These are phyloP conservation scores for Climacteris rufus DNA, from an alignment of 2,113 vertebrate genomes.

Conservation along the genomic window DNA sequence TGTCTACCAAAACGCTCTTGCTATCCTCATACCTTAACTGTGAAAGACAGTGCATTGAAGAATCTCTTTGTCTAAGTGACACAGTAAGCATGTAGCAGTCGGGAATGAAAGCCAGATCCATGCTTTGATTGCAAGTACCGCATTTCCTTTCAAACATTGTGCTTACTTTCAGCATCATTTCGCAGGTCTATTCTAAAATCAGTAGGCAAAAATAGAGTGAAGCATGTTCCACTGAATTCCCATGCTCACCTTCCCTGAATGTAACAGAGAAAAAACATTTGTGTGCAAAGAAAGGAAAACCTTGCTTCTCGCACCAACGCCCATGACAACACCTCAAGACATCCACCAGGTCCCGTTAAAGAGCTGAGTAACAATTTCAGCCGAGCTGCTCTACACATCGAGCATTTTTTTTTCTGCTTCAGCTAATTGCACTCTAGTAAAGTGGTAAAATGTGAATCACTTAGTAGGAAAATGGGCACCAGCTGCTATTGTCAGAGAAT, in stretches of 20 bases:
- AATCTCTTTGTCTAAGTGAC: not conserved
- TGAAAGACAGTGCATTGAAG: not conserved
- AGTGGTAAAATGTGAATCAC: slow-evolving; percentile 77
- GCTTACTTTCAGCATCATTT: not conserved
- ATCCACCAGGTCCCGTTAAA: not conserved
- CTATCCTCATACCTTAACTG: not conserved
- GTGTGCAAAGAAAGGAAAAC: not conserved
- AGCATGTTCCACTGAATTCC: not conserved
- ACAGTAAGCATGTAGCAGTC: not conserved
- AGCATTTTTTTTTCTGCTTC: slow-evolving; percentile 63
- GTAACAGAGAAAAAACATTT: not conserved
- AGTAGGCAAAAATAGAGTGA: not conserved
- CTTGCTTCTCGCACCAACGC: not conserved
- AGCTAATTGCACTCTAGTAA: slow-evolving; percentile 76
- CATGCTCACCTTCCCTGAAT: not conserved
- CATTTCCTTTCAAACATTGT: not conserved
- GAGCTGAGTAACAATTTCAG: slow-evolving; percentile 63
- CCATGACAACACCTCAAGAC: not conserved
- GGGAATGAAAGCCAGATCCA: not conserved
- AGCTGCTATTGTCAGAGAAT: slow-evolving; percentile 77
- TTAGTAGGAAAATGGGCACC: slow-evolving; percentile 78
- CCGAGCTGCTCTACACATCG: slow-evolving; percentile 1
- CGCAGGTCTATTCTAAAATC: not conserved
- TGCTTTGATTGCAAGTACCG: not conserved
- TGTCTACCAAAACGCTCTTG: not conserved